Base-by-base conservation (phyloP, 1,140 invertebrate genomes). In the Bicyclus anynana region DNA sequence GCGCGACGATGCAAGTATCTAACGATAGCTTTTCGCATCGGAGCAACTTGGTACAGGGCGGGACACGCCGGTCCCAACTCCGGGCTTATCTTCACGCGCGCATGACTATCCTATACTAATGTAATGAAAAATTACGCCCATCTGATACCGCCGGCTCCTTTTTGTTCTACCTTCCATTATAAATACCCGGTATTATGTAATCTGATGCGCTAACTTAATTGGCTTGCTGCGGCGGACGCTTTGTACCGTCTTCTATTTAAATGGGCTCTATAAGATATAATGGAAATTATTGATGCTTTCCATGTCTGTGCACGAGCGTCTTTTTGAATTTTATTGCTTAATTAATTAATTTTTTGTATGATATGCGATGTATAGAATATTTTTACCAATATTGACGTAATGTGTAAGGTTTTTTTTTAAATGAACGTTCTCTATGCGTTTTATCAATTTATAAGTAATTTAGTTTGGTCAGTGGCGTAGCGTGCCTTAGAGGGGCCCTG, bases 111-210 rank as follows among this genome's bases (percentile, higher is more conserved):
- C 74, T 69, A 73, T 77, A 76, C 72, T 85, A 87, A 87, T 87
- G 81, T 83, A 82, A 87, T 84, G 84, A 85, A 87, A 87, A 87
- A 87, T 87, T 87, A 85, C 80, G 67, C 65, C 56, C 78, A 80
- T 79, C 84, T 82, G 84, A 82, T 83, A 84, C 70, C 68, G 56
- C 73, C 67, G 74, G 69, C 77, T 77, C 74, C 59, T 75, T 77
- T 79, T 80, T 81, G 69, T 78, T 72, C 67, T 62, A 68, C 57
- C 50, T 33, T 56, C 47, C 59, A 48, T 58, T 64, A 60, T 54
- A 66, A 55, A 64, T 57, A 66, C 35, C 53, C 50, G 21, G 51
- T 51, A 60, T 48, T 59, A 62, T 62, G 50, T 62, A 65, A 62
- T 62, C 59, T 55, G 59, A 61, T 61, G 48, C 38, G 59, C 59